phyloP scores from a whole-genome alignment of 2,797 vertebrate species.

The Salmo trutta region DNA sequence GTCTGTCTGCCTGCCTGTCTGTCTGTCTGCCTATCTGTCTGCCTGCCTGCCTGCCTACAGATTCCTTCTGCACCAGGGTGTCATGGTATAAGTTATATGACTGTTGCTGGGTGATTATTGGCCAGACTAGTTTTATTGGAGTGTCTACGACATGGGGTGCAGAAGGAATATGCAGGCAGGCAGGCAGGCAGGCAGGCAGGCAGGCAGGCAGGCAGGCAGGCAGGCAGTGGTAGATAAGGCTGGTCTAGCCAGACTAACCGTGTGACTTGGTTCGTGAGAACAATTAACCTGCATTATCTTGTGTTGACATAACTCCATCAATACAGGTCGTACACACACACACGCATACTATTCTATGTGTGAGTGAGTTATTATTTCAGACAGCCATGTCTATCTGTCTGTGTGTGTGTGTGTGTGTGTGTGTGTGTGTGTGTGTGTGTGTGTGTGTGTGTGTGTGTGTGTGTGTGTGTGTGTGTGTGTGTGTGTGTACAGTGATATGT shows the following conservation, averaged over 20 bases:
- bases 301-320: constrained; percentile 24
- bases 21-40: too few species aligned
- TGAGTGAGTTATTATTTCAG: too few species aligned
- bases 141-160: too few species aligned
- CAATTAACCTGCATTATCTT: constrained; percentile 23
- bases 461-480: neutral
- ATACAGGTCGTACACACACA: constrained; percentile 1
- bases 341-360: too few species aligned
- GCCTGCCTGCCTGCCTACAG: neutral
- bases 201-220: too few species aligned
- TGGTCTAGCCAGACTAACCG: neutral
- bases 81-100: too few species aligned
- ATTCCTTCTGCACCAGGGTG: neutral
- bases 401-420: neutral
- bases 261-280: constrained; percentile 3
- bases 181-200: too few species aligned
- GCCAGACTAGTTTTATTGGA: too few species aligned
- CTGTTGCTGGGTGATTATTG: too few species aligned
- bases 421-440: neutral
- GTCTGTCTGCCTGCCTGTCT: too few species aligned
- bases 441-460: neutral
- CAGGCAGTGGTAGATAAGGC: constrained; percentile 11
- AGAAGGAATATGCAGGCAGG: too few species aligned
- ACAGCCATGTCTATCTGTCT: neutral
- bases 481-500: neutral